Conservation (phyloP, 2,797 vertebrate genomes). For the Diplodus sargus region DNA sequence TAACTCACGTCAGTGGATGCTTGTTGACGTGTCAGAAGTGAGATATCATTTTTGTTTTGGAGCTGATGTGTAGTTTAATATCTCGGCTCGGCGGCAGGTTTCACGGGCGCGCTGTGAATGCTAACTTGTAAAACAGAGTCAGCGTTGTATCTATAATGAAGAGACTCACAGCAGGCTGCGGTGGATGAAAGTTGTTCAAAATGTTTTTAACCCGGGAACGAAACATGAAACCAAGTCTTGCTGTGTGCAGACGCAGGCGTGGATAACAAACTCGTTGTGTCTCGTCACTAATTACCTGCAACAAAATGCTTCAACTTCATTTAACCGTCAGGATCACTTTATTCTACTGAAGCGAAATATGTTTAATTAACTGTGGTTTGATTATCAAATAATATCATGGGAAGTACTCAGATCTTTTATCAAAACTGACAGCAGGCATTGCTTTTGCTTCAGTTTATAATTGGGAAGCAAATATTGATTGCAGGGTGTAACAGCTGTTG, state of each 20-base stretch:
- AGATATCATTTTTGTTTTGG: slow-evolving; percentile 24
- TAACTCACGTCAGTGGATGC: slow-evolving; percentile 25
- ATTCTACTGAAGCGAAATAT: neutral
- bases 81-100: slow-evolving; percentile 34
- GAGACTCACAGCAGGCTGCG: slow-evolving; percentile 16
- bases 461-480: too few species aligned
- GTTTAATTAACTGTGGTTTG: neutral
- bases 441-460: too few species aligned
- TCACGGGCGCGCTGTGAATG: slow-evolving; percentile 17
- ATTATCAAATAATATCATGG: neutral
- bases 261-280: neutral
- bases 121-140: slow-evolving; percentile 11
- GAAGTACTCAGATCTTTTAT: too few species aligned
- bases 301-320: neutral
- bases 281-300: neutral
- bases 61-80: slow-evolving; percentile 27
- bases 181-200: slow-evolving; percentile 37
- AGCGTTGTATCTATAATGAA: slow-evolving; percentile 29
- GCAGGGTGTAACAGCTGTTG: too few species aligned
- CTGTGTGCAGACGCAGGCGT: neutral
- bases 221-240: slow-evolving; percentile 26
- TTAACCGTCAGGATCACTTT: neutral
- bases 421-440: too few species aligned
- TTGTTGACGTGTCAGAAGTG: slow-evolving; percentile 52
- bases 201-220: slow-evolving; percentile 1